Base-by-base conservation (phyloP, 2,888 invertebrate genomes). In the Hermodice carunculata region DNA sequence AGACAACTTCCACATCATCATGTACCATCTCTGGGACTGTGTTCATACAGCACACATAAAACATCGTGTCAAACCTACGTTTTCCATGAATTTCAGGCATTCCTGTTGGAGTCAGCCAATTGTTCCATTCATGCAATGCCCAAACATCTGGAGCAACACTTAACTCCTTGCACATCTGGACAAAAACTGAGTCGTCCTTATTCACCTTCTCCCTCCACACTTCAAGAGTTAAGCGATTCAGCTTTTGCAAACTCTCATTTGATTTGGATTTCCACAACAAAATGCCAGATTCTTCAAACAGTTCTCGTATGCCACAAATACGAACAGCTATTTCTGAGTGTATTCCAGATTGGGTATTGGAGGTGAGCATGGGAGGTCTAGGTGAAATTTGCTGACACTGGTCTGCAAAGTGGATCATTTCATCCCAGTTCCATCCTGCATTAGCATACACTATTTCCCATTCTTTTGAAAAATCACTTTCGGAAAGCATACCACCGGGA, bases 271-370 rank as follows among this genome's bases (percentile, higher is more conserved):
- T 64, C 52, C 61, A 60, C 3, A 73, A 43, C 37, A 86, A 66
- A 57, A 96, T 87, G 0, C 96, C 96, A 70, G 93, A 90, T 85
- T 96, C 96, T 84, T 96, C 96, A 87, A 96, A 96, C 8, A 94
- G 92, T 87, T 96, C 96, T 52, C 93, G 87, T 60, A 96, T 92
- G 0, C 95, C 95, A 59, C 93, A 91, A 73, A 96, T 91, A 76
- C 95, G 88, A 58, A 95, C 87, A 1, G 93, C 91, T 64, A 95
- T 87, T 82, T 93, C 90, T 62, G 84, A 76, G 3, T 85, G 81
- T 32, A 79, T 46, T 22, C 22, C 34, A 22, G 28, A 51, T 31
- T 32, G n/a, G n/a, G n/a, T n/a, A n/a, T n/a, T n/a, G n/a, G n/a
- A n/a, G n/a, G n/a, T n/a, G n/a, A n/a, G n/a, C n/a, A n/a, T n/a